Evolutionary conservation across 2,113 vertebrate species (phyloP).

Genomic region (Brachionichthys hirsutus): DNA sequence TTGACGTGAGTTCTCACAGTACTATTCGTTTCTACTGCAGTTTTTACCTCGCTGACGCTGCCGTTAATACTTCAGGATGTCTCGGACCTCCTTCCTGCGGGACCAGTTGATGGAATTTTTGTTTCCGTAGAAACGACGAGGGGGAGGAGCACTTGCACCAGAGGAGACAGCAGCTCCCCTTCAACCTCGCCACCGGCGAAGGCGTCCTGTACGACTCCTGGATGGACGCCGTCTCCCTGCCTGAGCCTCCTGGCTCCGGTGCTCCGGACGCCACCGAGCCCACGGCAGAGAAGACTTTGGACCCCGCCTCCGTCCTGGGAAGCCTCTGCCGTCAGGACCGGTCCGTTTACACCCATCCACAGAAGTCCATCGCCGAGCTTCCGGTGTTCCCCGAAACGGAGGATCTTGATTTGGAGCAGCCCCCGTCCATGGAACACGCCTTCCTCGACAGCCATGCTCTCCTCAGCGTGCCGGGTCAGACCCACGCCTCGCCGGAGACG

Average conservation of each 20-base stretch:
- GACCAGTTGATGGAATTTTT: neutral
- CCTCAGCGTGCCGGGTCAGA: conserved; percentile 47
- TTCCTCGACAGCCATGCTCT: conserved; percentile 64
- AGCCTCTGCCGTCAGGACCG: conserved; percentile 70
- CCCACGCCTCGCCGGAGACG: neutral
- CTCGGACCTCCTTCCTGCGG: too few species aligned
- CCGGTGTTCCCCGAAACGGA: neutral
- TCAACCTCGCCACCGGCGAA: conserved; percentile 76
- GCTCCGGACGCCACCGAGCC: conserved; percentile 11
- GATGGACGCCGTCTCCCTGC: conserved; percentile 31
- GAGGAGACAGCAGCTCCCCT: conserved; percentile 74
- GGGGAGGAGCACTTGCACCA: conserved; percentile 79
- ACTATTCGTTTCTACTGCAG: neutral
- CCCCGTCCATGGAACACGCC: conserved; percentile 37
- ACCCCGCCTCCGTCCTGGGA: conserved; percentile 67
- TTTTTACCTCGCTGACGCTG: too few species aligned
- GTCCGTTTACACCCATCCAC: conserved; percentile 44
- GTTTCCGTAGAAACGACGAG: conserved; percentile 68
- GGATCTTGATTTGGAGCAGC: neutral
- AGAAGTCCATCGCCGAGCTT: neutral
- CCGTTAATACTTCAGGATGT: too few species aligned
- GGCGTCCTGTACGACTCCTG: conserved; percentile 66
- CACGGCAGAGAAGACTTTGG: conserved; percentile 4
- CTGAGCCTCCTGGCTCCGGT: conserved; percentile 15
- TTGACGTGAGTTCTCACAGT: conserved; percentile 79